Evolutionary conservation across 92 coral and sea anemone genomes (phyloP), one percentile per base, ranked within the genome.

Genomic region (Actinostola sp.): DNA sequence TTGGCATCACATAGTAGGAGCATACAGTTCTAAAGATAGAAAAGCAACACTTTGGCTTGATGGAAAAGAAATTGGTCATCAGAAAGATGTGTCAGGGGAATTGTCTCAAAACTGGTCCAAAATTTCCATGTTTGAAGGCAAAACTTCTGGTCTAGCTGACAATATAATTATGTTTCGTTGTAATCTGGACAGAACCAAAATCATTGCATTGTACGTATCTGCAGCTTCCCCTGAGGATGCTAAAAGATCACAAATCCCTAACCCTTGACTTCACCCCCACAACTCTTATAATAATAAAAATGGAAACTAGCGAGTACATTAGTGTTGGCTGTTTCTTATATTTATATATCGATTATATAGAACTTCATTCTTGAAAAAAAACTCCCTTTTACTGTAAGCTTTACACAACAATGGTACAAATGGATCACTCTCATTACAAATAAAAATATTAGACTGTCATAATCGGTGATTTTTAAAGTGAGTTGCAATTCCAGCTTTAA

Each of bases 151-250:
- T 13, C 54, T 75, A 33, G 82, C 82, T 77, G 97, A 90, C 34
- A 87, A 90, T 38, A 65, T 90, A 23, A 78, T 83, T 46, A 83
- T 90, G 92, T 90, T 90, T 26, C 79, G 97, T 33, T 90, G 97
- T 64, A 86, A 92, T 0, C 67, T 90, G 73, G 97, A 90, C 66
- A 90, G 86, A 80, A 90, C 97, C 62, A 90, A 90, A 84, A 79
- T 90, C 8, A 85, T 90, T 20, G 97, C 97, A 11, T 78, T 90
- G 60, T 90, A 80, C 19, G 97, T 90, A 28, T 59, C 97, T 31
- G 77, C 83, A 26, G 89, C 96, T 19, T 75, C 92, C 3, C 96
- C 89, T 33, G 80, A 86, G 45, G 89, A 89, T 44, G 82, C 77
- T 53, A 89, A 86, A 54, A 82, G 60, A 26, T 78, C 81, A 24